phyloP scores from a whole-genome alignment of 2,797 vertebrate genomes.

The Euthynnus affinis region DNA sequence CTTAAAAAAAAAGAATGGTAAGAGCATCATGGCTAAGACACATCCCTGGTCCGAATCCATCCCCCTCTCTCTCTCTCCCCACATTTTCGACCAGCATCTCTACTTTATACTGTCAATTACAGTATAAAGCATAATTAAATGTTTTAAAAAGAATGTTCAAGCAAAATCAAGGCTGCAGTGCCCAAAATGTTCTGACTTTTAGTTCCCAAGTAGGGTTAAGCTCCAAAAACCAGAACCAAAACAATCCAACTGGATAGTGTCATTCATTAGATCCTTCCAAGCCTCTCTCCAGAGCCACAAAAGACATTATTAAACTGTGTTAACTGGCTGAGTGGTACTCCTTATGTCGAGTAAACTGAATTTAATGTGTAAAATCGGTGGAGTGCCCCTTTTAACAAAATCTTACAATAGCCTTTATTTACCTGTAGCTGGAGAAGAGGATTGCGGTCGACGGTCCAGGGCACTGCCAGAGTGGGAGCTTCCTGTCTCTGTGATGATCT shows the following conservation, averaged over 20 bases:
- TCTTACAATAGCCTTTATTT: conserved; percentile 53
- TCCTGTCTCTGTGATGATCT: conserved; percentile 90
- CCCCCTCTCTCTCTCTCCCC: not conserved
- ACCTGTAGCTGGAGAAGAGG: conserved; percentile 96
- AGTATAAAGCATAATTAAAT: not conserved
- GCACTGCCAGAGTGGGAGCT: conserved; percentile 89
- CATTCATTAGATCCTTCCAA: not conserved
- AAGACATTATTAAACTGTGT: conserved; percentile 5
- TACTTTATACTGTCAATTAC: not conserved
- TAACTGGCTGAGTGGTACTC: not conserved
- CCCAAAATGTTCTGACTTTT: not conserved
- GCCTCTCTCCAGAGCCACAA: not conserved
- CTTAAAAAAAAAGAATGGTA: not conserved
- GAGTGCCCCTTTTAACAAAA: not conserved
- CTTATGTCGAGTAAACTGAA: not conserved
- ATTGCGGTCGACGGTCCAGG: conserved; percentile 92
- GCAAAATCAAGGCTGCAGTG: conserved; percentile 2
- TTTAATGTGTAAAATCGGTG: not conserved
- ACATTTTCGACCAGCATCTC: not conserved
- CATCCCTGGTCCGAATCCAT: not conserved
- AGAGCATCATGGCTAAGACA: not conserved
- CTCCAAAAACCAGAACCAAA: not conserved
- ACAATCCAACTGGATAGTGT: not conserved
- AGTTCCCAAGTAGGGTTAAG: not conserved
- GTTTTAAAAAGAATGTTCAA: not conserved